Percentiles rank a stretch among this genome's conserved stretches.
Conservation (phyloP, 30 jellyfish, hydroid and myxozoan genomes). For the Hydractinia symbiolongicarpus region DNA sequence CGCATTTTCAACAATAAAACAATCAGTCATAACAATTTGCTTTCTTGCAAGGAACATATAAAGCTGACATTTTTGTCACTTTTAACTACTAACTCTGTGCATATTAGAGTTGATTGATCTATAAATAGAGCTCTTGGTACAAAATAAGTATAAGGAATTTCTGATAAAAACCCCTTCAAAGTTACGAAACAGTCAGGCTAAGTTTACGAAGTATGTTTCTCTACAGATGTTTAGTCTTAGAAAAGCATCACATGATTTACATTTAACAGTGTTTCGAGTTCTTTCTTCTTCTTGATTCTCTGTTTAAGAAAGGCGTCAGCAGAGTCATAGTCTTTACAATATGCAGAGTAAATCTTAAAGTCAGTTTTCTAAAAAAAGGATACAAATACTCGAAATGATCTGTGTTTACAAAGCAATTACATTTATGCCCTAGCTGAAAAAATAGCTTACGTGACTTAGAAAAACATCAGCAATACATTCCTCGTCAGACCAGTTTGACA, state of each 20-base stretch:
- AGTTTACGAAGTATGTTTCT: too few species aligned
- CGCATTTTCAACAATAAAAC: too few species aligned
- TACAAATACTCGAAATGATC: background rate
- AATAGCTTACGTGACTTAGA: conserved; percentile 41
- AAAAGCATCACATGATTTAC: conserved; percentile 13
- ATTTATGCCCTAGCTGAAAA: background rate
- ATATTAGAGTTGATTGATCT: too few species aligned
- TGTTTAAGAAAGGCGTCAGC: conserved; percentile 79
- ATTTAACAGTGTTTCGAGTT: conserved; percentile 54
- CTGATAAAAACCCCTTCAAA: too few species aligned
- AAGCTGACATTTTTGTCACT: too few species aligned
- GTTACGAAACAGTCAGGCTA: too few species aligned
- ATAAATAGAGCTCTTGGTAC: too few species aligned
- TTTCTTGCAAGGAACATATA: too few species aligned
- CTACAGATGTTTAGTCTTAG: too few species aligned
- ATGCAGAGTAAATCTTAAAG: conserved; percentile 59
- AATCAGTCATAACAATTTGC: too few species aligned
- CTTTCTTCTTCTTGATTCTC: conserved; percentile 74
- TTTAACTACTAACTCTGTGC: too few species aligned
- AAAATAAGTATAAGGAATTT: too few species aligned
- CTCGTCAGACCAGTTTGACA: conserved; percentile 75
- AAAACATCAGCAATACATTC: conserved; percentile 64
- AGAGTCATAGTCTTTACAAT: conserved; percentile 75
- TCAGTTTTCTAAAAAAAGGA: conserved; percentile 47
- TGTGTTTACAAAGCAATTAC: background rate